Conservation (phyloP, 2,888 invertebrate genomes). For the Chrysina gloriosa region DNA sequence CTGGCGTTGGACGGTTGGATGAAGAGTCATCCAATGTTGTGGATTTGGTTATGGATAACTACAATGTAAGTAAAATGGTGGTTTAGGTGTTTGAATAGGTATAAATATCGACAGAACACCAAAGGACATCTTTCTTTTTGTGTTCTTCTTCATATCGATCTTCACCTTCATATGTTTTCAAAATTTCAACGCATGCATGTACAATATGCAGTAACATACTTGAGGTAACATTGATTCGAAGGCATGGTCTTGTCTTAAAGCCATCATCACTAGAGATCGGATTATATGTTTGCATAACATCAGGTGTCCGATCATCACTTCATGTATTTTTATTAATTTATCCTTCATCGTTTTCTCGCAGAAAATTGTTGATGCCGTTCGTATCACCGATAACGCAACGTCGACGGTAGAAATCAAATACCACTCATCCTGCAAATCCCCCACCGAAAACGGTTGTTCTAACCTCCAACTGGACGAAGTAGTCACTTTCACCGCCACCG, state of each 20-base stretch:
- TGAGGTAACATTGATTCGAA: no score
- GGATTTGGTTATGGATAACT: conserved; percentile 75
- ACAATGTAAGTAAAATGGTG: conserved; percentile 68
- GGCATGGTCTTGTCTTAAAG: no score
- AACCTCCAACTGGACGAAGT: conserved; percentile 71
- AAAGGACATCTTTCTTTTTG: no score
- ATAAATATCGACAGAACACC: no score
- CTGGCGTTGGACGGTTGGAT: conserved; percentile 73
- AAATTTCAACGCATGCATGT: no score
- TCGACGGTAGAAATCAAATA: conserved; percentile 70
- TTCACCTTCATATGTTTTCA: no score
- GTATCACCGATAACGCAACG: conserved; percentile 62
- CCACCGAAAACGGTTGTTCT: conserved; percentile 70
- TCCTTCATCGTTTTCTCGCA: conserved; percentile 51
- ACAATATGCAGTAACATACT: no score
- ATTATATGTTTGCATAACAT: no score
- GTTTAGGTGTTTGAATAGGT: background rate
- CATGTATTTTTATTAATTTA: background rate
- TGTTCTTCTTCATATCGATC: no score
- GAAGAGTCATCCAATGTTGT: conserved; percentile 76
- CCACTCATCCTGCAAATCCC: conserved; percentile 64
- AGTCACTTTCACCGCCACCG: conserved; percentile 68
- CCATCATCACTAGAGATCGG: no score
- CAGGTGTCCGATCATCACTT: no score
- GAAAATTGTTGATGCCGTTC: conserved; percentile 66